Evolutionary conservation across 2,797 vertebrate genomes (phyloP).

Genomic region (Smutsia gigantea): DNA sequence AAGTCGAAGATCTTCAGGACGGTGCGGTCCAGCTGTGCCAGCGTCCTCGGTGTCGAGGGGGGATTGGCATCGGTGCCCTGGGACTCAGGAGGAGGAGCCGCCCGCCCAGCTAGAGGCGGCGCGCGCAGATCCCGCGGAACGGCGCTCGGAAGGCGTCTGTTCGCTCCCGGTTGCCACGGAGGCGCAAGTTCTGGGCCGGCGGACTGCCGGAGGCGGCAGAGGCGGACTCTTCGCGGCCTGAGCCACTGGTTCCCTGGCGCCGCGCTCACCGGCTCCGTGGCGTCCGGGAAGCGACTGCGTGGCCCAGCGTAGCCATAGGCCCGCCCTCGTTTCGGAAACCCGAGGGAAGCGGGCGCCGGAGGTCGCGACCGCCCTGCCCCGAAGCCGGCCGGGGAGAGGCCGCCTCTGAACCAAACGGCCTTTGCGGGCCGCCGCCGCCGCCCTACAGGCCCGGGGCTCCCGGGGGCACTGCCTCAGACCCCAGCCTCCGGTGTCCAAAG

Average conservation of each 20-base stretch:
- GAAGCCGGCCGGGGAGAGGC: not conserved
- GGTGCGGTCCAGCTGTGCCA: rapidly evolving
- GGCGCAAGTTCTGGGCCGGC: not conserved
- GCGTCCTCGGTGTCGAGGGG: rapidly evolving
- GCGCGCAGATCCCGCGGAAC: not conserved
- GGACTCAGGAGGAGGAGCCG: rapidly evolving
- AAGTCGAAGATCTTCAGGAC: too few species aligned
- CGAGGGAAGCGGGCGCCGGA: not conserved
- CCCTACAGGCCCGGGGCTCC: not conserved
- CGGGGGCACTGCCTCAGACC: not conserved
- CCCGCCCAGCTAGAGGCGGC: too few species aligned
- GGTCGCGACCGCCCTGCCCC: not conserved
- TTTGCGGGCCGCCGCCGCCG: not conserved
- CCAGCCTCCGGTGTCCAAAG: not conserved
- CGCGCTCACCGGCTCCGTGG: not conserved
- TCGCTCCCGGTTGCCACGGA: slow-evolving; percentile 40
- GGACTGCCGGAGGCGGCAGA: not conserved
- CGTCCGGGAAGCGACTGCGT: rapidly evolving
- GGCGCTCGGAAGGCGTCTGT: rapidly evolving
- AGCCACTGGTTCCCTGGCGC: rapidly evolving
- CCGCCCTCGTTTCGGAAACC: not conserved
- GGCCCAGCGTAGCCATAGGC: not conserved
- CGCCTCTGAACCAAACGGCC: slow-evolving; percentile 59
- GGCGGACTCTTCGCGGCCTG: rapidly evolving
- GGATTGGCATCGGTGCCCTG: rapidly evolving